Evolutionary conservation across 2,888 invertebrate genomes (phyloP).

Genomic region (Acleris emargana): DNA sequence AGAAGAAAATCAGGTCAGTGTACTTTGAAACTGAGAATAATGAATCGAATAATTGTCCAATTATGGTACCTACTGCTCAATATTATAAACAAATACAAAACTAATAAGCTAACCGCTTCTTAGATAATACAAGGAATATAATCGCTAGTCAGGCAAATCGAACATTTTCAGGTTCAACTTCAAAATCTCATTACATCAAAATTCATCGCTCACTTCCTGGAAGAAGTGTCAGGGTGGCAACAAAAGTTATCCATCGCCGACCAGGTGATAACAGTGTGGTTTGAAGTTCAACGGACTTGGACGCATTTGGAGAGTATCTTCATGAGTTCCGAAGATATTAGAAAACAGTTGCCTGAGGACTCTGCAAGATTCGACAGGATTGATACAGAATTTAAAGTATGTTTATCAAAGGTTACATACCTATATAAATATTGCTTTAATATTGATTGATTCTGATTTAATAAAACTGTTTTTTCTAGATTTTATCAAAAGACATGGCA

Average conservation of each 20-base stretch:
- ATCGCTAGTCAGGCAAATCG: not conserved
- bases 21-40: too few relatives aligned
- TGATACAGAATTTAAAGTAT: conserved; percentile 94
- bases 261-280: conserved; percentile 96
- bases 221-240: conserved; percentile 97
- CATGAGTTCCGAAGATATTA: conserved; percentile 98
- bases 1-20: conserved; percentile 95
- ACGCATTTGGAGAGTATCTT: conserved; percentile 98
- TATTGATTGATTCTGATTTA: not conserved
- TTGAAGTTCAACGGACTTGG: conserved; percentile 99
- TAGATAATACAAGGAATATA: not conserved
- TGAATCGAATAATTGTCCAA: too few relatives aligned
- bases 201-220: conserved; percentile 97
- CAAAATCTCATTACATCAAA: conserved; percentile 98
- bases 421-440: not conserved
- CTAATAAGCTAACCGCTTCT: not conserved
- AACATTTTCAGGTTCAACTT: conserved; percentile 88
- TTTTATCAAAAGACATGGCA: conserved; percentile 89
- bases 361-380: conserved; percentile 96
- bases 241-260: conserved; percentile 95
- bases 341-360: conserved; percentile 96
- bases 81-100: too few relatives aligned
- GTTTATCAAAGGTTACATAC: conserved; percentile 9
- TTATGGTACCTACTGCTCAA: too few relatives aligned
- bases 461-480: conserved; percentile 63